Base-by-base conservation (phyloP, 2,888 invertebrate genomes). In the Gerosis bhagava region DNA sequence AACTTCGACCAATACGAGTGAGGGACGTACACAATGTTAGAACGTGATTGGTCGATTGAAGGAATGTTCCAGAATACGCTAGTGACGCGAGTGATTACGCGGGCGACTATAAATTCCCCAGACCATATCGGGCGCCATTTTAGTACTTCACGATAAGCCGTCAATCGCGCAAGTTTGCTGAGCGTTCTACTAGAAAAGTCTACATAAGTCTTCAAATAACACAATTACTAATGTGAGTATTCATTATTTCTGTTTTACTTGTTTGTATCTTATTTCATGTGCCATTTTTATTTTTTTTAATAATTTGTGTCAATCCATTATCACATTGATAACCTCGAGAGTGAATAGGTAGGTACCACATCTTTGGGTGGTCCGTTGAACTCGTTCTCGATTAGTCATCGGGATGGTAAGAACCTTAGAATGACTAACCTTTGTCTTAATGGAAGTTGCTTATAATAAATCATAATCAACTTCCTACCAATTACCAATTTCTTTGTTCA, bases 121-220 rank as follows among this genome's bases (percentile, higher is more conserved):
- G 54, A 58, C 60, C 56, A 60, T 57, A 56, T 52, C 53, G 59
- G 53, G 53, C 74, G 73, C 74, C 77, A 76, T 75, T 68, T 83
- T 79, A 86, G 77, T 84, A 78, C 71, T 65, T 70, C 70, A 74
- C 70, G 68, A 74, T 82, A 82, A 81, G 73, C 83, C 83, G 83
- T 77, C 82, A 80, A 81, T 84, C 84, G 86, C 79, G 84, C 87
- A 86, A 84, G 58, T 76, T 79, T 78, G 76, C 83, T 73, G 78
- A 86, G 83, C 72, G 77, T 71, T 72, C 76, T 70, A 67, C 65
- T 73, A 73, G 66, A 69, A 69, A 74, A 70, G 73, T 76, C 73
- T 66, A 58, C 64, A 63, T 8, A 65, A 66, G 53, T 63, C 67
- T 10, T 31, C n/a, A 10, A 64, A 61, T 65, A 60, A 61, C 54